phyloP scores from a whole-genome alignment of 2,888 invertebrate species.

The Coelogynopora nodosa region DNA sequence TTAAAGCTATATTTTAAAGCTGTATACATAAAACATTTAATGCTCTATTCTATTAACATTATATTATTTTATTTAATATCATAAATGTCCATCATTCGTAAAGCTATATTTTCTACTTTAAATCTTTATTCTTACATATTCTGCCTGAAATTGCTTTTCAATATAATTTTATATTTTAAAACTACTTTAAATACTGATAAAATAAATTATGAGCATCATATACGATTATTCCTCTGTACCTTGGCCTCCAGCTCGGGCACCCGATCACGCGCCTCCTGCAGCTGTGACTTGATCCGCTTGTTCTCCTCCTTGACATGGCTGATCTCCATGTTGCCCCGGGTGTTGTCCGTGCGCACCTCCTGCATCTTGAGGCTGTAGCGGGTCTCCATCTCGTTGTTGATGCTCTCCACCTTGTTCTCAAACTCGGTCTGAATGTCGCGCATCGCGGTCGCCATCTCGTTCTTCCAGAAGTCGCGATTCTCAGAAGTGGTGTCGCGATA shows the following conservation, averaged over 20 bases:
- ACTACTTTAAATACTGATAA: too few species aligned
- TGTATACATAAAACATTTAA: too few species aligned
- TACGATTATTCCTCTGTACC: too few species aligned
- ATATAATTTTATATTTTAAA: too few species aligned
- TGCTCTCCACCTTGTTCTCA: slow-evolving; percentile 62
- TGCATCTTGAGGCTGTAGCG: slow-evolving; percentile 65
- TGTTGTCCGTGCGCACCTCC: slow-evolving; percentile 64
- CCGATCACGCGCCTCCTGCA: slow-evolving; percentile 62
- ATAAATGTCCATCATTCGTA: too few species aligned
- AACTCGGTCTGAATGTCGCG: slow-evolving; percentile 65
- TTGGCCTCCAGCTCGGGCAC: slow-evolving; percentile 64
- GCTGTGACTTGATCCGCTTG: slow-evolving; percentile 61
- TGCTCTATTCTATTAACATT: too few species aligned
- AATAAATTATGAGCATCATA: too few species aligned
- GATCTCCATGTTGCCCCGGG: slow-evolving; percentile 63
- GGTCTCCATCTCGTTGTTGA: slow-evolving; percentile 63
- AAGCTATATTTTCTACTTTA: too few species aligned
- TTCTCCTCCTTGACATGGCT: slow-evolving; percentile 63
- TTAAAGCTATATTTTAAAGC: too few species aligned
- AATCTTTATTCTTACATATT: too few species aligned
- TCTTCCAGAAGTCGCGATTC: slow-evolving; percentile 65
- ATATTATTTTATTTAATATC: too few species aligned
- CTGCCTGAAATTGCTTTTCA: too few species aligned
- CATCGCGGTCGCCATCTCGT: slow-evolving; percentile 64
- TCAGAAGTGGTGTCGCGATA: slow-evolving; percentile 64